Conservation (phyloP, 53 echinoderm and acorn worm genomes). For the Temnopleurus reevesii region DNA sequence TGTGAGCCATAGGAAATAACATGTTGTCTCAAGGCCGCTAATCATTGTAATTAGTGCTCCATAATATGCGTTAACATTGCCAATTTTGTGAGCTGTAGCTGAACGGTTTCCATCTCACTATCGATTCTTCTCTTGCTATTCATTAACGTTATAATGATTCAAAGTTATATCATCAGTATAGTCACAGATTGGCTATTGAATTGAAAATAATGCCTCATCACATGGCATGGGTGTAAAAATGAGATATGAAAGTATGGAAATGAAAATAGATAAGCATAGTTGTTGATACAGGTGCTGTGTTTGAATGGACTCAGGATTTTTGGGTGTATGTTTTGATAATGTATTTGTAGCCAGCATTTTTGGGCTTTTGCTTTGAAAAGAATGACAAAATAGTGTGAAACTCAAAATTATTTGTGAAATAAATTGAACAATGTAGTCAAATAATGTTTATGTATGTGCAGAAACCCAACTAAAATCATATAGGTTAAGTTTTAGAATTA, state of each 20-base stretch:
- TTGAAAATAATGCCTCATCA: background rate
- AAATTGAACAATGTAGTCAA: too few relatives aligned
- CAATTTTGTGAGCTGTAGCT: background rate
- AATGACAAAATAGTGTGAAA: too few relatives aligned
- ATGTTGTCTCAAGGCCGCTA: background rate
- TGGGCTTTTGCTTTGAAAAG: too few relatives aligned
- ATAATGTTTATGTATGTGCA: too few relatives aligned
- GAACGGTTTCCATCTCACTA: background rate
- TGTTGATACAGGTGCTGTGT: too few relatives aligned
- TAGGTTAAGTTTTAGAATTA: too few relatives aligned
- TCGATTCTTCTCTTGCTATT: background rate
- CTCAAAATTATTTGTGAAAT: too few relatives aligned
- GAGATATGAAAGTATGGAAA: background rate
- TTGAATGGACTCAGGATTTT: too few relatives aligned
- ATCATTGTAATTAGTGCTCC: slow-evolving; percentile 4
- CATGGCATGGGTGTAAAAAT: background rate
- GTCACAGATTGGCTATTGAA: background rate
- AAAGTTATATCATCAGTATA: background rate
- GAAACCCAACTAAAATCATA: too few relatives aligned
- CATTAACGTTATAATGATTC: background rate
- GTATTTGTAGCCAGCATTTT: too few relatives aligned
- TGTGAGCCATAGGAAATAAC: background rate
- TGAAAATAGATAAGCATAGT: too few relatives aligned
- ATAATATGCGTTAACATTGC: slow-evolving; percentile 1
- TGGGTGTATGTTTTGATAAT: too few relatives aligned